These are phyloP conservation scores for Eurystomus glaucurus DNA, from an alignment of 2,797 vertebrate species.

Conservation along the genomic window DNA sequence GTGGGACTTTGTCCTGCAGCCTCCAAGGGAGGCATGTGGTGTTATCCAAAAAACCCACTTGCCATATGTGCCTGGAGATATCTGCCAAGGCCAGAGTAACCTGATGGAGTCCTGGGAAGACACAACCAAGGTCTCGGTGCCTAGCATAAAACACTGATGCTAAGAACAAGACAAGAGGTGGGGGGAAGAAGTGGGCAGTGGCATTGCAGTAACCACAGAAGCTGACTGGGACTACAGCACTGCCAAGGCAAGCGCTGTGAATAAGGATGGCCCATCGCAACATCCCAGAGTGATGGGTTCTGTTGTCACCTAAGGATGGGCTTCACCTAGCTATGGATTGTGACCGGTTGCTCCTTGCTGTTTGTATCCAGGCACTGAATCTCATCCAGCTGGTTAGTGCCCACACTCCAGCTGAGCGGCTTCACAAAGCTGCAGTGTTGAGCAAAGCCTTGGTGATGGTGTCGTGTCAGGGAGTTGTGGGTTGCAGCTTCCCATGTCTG, in stretches of 20 bases:
- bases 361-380: rapidly evolving
- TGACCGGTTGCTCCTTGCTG: rapidly evolving
- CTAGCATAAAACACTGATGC: not conserved
- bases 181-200: not conserved
- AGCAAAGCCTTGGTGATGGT: not conserved
- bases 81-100: rapidly evolving
- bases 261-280: rapidly evolving
- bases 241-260: rapidly evolving
- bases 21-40: not conserved
- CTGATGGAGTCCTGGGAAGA: no score
- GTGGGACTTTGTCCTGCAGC: not conserved
- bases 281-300: rapidly evolving
- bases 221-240: rapidly evolving
- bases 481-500: not conserved
- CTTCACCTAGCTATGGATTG: not conserved
- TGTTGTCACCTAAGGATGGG: no score
- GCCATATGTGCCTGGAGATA: rapidly evolving
- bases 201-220: rapidly evolving
- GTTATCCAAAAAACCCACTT: not conserved
- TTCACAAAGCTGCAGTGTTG: rapidly evolving
- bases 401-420: rapidly evolving
- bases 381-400: rapidly evolving
- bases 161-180: not conserved
- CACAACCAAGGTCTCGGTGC: rapidly evolving
- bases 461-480: rapidly evolving